These are phyloP conservation scores for Euwallacea fornicatus DNA, from an alignment of 1,140 invertebrate species.

Conservation along the genomic window DNA sequence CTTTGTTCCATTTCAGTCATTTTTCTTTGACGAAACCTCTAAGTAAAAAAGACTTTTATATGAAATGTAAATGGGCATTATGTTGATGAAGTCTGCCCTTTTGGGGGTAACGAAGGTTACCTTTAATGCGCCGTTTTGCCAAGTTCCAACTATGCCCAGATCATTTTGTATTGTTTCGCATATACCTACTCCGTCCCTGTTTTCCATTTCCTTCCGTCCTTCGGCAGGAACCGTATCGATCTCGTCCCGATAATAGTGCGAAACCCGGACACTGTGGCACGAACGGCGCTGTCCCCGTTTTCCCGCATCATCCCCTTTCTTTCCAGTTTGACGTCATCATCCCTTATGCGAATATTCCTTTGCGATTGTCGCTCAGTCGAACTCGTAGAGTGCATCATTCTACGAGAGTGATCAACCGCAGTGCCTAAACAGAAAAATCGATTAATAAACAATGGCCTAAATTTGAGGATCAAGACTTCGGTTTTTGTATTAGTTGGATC, in stretches of 20 bases:
- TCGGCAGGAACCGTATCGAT: conserved; percentile 1
- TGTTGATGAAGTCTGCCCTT: too few species aligned
- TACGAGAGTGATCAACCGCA: conserved; percentile 9
- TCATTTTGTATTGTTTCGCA: too few species aligned
- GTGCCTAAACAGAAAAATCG: conserved; percentile 5
- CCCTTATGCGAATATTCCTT: conserved; percentile 10
- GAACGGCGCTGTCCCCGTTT: not conserved
- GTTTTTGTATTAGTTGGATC: not conserved
- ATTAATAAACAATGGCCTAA: conserved; percentile 4
- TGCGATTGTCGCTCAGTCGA: not conserved
- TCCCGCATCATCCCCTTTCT: conserved; percentile 17
- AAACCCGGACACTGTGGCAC: not conserved
- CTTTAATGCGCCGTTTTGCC: too few species aligned
- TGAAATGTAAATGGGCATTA: too few species aligned
- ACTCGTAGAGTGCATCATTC: conserved; percentile 9
- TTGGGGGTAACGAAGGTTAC: too few species aligned
- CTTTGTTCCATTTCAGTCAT: too few species aligned
- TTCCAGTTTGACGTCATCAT: conserved; percentile 33
- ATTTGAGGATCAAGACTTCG: not conserved
- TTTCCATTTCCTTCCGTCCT: not conserved
- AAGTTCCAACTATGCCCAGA: too few species aligned
- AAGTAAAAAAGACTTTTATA: too few species aligned
- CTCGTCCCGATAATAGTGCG: not conserved
- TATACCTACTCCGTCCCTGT: not conserved
- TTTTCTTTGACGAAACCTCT: too few species aligned